Conservation (phyloP, 2,888 invertebrate genomes). For the Odontothrips loti region DNA sequence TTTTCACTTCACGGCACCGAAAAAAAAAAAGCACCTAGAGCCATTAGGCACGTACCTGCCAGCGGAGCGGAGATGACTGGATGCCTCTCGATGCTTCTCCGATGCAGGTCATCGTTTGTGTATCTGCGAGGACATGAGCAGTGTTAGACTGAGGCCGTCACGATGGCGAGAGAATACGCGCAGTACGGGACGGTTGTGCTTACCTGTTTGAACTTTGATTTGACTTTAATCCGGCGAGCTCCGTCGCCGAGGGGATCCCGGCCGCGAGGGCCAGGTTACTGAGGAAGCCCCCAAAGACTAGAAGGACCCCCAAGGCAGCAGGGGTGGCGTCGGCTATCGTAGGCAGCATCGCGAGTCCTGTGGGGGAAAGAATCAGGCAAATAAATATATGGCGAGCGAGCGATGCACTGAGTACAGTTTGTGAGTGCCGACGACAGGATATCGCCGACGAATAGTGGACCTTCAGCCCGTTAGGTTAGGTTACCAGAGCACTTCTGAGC, state of each 20-base stretch:
- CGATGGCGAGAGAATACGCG: not conserved
- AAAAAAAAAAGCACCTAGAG: not conserved
- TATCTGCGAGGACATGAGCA: not conserved
- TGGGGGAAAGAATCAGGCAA: not conserved
- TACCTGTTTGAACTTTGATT: not conserved
- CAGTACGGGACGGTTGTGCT: not conserved
- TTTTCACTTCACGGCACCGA: not conserved
- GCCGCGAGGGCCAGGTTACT: not conserved
- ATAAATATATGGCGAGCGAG: not conserved
- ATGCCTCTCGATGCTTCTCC: not conserved
- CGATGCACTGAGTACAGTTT: not conserved
- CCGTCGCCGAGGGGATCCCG: not conserved
- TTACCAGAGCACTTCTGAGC: too few relatives aligned
- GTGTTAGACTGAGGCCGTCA: not conserved
- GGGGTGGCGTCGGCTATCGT: not conserved
- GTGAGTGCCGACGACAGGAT: too few relatives aligned
- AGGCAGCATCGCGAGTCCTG: not conserved
- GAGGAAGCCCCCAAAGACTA: constrained; percentile 10
- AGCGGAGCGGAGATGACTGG: not conserved
- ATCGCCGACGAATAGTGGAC: too few relatives aligned
- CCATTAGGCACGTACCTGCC: not conserved
- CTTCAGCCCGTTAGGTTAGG: too few relatives aligned
- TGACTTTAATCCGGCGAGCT: not conserved
- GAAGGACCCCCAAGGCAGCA: not conserved
- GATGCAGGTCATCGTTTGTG: not conserved